Evolutionary conservation across 1,140 invertebrate species (phyloP).

Genomic region (Bombus vancouverensis): DNA sequence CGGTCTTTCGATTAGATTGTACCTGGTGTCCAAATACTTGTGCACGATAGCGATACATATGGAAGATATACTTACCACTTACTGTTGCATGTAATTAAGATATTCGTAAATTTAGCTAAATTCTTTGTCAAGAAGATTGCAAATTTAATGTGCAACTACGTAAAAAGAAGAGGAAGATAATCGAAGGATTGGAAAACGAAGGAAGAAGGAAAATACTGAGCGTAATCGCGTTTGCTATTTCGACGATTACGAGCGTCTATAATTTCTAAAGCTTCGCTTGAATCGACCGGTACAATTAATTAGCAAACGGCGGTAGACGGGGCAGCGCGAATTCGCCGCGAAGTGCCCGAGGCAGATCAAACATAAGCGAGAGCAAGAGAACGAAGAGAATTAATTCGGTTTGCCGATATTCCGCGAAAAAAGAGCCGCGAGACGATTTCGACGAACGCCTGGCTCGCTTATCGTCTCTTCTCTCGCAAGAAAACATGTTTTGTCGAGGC

Average conservation of each 20-base stretch:
- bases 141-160: too few species aligned
- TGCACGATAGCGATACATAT: too few species aligned
- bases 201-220: not conserved
- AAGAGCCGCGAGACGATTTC: not conserved
- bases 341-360: not conserved
- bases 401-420: slow-evolving; percentile 8
- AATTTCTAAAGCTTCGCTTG: not conserved
- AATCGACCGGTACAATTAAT: slow-evolving; percentile 3
- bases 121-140: too few species aligned
- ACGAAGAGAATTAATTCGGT: slow-evolving; percentile 16
- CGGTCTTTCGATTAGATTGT: too few species aligned
- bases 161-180: not conserved
- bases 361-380: not conserved
- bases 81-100: too few species aligned
- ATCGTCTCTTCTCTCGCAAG: slow-evolving; percentile 23
- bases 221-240: not conserved
- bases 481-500: slow-evolving; percentile 55
- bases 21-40: too few species aligned
- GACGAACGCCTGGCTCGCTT: not conserved
- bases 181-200: not conserved
- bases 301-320: not conserved
- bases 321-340: not conserved
- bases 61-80: too few species aligned
- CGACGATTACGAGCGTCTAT: not conserved
- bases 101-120: too few species aligned